A percentile compares a stretch with the other conserved stretches of the same genome.
phyloP scores from a whole-genome alignment of 2,797 vertebrate species.

The Peromyscus attwateri region DNA sequence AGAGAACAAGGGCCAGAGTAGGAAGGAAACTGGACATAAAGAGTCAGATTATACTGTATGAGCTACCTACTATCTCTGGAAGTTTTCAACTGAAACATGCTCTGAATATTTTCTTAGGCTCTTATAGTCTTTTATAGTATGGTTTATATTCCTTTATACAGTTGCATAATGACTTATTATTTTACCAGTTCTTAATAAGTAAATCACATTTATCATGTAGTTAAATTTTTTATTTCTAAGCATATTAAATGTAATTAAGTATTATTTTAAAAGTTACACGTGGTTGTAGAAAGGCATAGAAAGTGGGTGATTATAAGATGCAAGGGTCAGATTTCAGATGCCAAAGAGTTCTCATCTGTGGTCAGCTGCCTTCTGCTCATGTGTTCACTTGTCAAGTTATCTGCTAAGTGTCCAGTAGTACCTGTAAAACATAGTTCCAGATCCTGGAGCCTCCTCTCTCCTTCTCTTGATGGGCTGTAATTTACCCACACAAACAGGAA shows the following conservation, averaged over 20 bases:
- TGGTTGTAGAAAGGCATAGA: slow-evolving; percentile 10
- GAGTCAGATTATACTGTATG: not conserved
- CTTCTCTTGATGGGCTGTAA: not conserved
- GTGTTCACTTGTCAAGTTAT: not conserved
- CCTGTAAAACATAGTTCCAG: not conserved
- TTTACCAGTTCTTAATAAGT: not conserved
- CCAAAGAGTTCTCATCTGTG: not conserved
- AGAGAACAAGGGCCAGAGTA: too few relatives aligned
- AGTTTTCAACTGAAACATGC: slow-evolving; percentile 26
- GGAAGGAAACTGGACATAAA: not conserved
- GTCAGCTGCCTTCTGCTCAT: not conserved
- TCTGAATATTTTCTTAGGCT: not conserved
- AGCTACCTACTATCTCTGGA: not conserved
- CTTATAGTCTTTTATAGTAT: not conserved
- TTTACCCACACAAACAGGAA: not conserved
- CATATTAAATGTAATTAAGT: slow-evolving; percentile 34
- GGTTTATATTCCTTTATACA: not conserved
- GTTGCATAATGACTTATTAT: not conserved
- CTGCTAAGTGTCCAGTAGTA: not conserved
- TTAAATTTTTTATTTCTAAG: slow-evolving; percentile 17
- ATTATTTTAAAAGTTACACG: not conserved
- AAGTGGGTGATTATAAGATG: not conserved
- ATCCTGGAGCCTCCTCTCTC: not conserved
- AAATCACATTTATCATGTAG: slow-evolving; percentile 10
- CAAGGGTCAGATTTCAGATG: not conserved